Evolutionary conservation across 2,888 invertebrate species (phyloP), one percentile per base, ranked within the genome.

Genomic region (Pyralis farinalis): DNA sequence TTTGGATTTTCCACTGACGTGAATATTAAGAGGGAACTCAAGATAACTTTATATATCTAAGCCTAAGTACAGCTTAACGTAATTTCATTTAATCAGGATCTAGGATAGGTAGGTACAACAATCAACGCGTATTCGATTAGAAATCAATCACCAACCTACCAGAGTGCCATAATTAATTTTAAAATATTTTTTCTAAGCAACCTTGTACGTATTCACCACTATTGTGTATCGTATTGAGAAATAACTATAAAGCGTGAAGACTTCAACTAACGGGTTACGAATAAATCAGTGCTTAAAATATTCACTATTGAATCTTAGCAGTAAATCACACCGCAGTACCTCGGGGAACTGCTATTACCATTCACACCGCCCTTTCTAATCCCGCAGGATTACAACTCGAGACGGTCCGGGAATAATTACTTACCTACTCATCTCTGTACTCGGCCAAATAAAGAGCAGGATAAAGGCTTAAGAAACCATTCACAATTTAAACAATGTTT

Each of bases 251-350:
- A 37, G 11, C 28, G 22, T 37, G 37, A 55, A 65, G 58, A 66
- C 53, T 65, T 58, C 44, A 59, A 63, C 64, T 60, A 72, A 64
- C 66, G 60, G 64, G 58, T 64, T 54, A 54, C 60, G 60, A 71
- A 83, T 85, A 84, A 84, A 84, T 85, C 78, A 79, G 65, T 52
- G 71, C 73, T 77, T 87, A 81, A 86, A 86, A 84, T 86, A 86
- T 87, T 88, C 87, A 85, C 73, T 84, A 86, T 87, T 84, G 84
- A 86, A 85, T 83, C 78, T 81, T 78, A 76, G 83, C 81, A 74
- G 83, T 86, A 88, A 88, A 86, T 87, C 84, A 85, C 78, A 83
- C 81, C 86, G 73, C 84, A 81, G 81, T 72, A 79, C 76, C 81
- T 78, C 76, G 51, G 74, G 71, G 71, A 77, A 74, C 76, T 79